phyloP scores from a whole-genome alignment of 1,140 invertebrate genomes.

The Uloborus diversus region DNA sequence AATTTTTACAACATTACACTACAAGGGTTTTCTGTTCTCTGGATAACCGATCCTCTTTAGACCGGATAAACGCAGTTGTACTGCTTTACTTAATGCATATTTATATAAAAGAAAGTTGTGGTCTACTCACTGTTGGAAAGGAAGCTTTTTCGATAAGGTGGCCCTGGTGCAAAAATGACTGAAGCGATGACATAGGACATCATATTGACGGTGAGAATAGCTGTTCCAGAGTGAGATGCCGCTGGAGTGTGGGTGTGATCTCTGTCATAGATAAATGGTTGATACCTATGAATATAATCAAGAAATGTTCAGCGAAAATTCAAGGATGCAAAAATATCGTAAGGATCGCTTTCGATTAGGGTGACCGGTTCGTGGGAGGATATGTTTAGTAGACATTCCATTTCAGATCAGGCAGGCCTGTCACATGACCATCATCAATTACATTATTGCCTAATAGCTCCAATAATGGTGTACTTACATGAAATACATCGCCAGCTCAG shows the following conservation, averaged over 20 bases:
- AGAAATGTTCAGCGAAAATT: too few species aligned
- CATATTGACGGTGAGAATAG: constrained; percentile 59
- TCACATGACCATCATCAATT: too few species aligned
- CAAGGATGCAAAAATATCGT: too few species aligned
- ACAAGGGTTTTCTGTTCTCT: not conserved
- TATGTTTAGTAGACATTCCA: too few species aligned
- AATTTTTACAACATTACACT: too few species aligned
- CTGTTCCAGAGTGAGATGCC: constrained; percentile 56
- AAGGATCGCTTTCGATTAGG: too few species aligned
- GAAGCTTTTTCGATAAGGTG: constrained; percentile 58
- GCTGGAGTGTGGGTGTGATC: constrained; percentile 24
- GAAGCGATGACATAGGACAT: constrained; percentile 61
- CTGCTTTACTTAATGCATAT: not conserved
- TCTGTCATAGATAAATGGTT: constrained; percentile 55
- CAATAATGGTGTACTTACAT: too few species aligned
- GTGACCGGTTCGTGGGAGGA: too few species aligned
- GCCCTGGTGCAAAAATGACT: constrained; percentile 61
- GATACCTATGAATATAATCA: constrained; percentile 58
- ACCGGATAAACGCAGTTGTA: too few species aligned
- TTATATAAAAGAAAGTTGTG: not conserved
- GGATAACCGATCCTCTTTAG: not conserved
- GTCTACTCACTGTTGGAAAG: constrained; percentile 58
- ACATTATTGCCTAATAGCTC: too few species aligned
- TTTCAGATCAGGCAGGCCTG: too few species aligned
- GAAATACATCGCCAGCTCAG: too few species aligned